Base-by-base conservation (phyloP, 2,888 invertebrate genomes). In the Lysandra coridon region DNA sequence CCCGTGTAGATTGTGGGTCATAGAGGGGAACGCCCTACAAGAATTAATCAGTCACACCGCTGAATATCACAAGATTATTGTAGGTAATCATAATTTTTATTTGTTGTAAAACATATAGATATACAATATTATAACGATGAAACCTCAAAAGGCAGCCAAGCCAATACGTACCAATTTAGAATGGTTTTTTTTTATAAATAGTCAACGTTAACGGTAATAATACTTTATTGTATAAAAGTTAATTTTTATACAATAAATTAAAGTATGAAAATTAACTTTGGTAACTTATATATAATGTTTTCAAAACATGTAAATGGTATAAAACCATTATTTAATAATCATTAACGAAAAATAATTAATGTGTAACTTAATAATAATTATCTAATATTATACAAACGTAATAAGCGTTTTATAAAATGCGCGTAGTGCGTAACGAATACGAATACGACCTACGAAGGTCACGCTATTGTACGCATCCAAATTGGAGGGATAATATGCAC, bases 11-110 rank as follows among this genome's bases (percentile, higher is more conserved):
- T 73, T 57, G 73, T 78, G 85, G 84, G 86, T 85, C 83, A 82
- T 86, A 85, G 86, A 90, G 92, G 92, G 92, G 91, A 92, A 92
- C 92, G 92, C 92, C 92, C 92, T 92, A 90, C 90, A 91, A 89
- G 88, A 92, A 76, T 76, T 76, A 92, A 91, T 91, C 92, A 89
- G 89, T 89, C 89, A 88, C 84, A 89, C 84, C 86, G 85, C 87
- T 76, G 76, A 76, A 76, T 76, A 76, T 76, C 57, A 76, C 30
- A 76, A 33, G 23, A 57, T 76, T 57, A 76, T 76, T 57, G 33
- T 37, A 76, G 53, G 33, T 37, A 76, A 75, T 75, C 49, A 14
- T 75, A 14, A 30, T 12, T 4, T 69, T 69, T 69, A 69, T 69
- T 69, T 69, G 30, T 64, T 64, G 10, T 23, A 57, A 14, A 17